Evolutionary conservation across 1,140 invertebrate species (phyloP), one percentile per base, ranked within the genome.

Genomic region (Cecropterus lyciades): DNA sequence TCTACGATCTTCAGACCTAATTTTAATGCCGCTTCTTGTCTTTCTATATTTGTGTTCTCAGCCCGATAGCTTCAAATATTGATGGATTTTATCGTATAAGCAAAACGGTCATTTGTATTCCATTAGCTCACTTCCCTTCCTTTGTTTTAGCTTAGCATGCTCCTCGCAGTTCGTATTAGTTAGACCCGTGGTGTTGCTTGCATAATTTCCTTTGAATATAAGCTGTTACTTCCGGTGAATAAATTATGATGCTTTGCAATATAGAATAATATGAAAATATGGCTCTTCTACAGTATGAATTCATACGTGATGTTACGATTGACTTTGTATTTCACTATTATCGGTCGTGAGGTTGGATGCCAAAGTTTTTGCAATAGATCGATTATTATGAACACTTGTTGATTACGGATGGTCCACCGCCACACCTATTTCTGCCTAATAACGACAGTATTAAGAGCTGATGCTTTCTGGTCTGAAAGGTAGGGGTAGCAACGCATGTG

Each of bases 31-130:
- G 2, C 52, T 71, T 82, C 78, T 37, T 79, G 76, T 52, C 45
- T 9, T 13, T 48, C 0, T 42, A 16, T 5, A 60, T 72, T 46
- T 7, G 1, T 15, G 45, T 55, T 46, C 51, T 20, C 46, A 40
- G 57, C 67, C 60, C 51, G 65, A 71, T 75, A 67, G 73, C 72
- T 80, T 82, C 68, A 79, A 82, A 83, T 84, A 89, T 85, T 86
- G 84, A 89, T 84, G 80, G 81, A 80, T 89, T 85, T 81, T 80
- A 81, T 80, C 72, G 79, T 82, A 83, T 85, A 86, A 87, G 76
- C 81, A 84, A 89, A 85, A 82, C 76, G 79, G 78, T 80, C 78
- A 87, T 89, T 88, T 85, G 85, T 85, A 89, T 89, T 89, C 85
- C 85, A 88, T 90, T 88, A 90, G 78, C 65, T 66, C 45, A 69